Evolutionary conservation across 1,140 invertebrate species (phyloP), one percentile per base, ranked within the genome.

Genomic region (Aphaenogaster floridana): DNA sequence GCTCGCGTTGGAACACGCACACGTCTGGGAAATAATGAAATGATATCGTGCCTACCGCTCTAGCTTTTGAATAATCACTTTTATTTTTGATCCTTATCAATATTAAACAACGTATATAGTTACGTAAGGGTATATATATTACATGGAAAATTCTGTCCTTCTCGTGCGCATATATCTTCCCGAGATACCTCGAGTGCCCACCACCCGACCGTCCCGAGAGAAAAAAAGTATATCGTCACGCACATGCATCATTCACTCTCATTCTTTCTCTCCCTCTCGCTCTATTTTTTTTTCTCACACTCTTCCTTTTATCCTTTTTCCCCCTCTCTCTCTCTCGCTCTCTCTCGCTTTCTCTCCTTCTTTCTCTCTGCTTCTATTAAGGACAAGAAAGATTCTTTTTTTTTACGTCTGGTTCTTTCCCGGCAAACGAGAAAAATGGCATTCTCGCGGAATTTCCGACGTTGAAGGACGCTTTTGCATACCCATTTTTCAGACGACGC

Each of bases 71-170:
- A 94, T 95, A 94, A 95, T 94, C 93, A 94, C 86, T 94, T 95
- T 95, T 94, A 94, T 94, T 94, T 91, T 94, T 94, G 81, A 94
- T 94, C 89, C 93, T 94, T 95, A 95, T 94, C 89, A 93, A 95
- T 95, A 95, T 94, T 95, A 95, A 95, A 95, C 94, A 94, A 95
- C 94, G 94, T 94, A 81, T 81, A 81, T 81, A 94, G 93, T 94
- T 94, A 94, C 86, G 92, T 94, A 94, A 91, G 92, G 92, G 91
- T 94, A 92, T 95, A 94, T 94, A 94, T 95, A 94, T 94, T 94
- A 95, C 92, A 95, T 94, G 94, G 93, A 95, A 95, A 95, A 95
- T 93, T 94, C 88, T 94, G 90, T 93, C 90, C 91, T 91, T 86
- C 88, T 92, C 85, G 89, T 91, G 90, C 91, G 91, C 92, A 91